Conservation (phyloP, 1,140 invertebrate species). For the Dreissena polymorpha region DNA sequence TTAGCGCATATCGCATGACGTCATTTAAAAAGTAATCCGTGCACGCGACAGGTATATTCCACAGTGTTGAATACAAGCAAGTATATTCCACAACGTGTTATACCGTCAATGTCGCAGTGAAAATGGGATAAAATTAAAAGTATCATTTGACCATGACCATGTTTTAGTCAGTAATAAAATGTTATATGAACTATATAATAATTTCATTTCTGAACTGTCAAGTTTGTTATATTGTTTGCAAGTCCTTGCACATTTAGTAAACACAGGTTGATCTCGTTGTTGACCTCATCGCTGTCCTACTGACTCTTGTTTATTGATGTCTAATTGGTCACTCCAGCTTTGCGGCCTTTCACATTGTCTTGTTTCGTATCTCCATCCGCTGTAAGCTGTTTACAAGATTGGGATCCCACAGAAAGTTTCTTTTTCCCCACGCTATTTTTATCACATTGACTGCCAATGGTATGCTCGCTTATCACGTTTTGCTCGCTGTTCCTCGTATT, state of each 20-base stretch:
- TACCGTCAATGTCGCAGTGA: no score
- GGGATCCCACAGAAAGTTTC: not conserved
- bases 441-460: not conserved
- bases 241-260: conserved; percentile 31
- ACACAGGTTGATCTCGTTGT: conserved; percentile 3
- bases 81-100: no score
- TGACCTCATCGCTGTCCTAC: conserved; percentile 3
- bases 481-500: no score
- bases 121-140: no score
- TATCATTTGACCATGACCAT: conserved; percentile 24
- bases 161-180: conserved; percentile 15
- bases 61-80: no score
- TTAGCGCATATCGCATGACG: no score
- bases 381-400: not conserved
- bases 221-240: conserved; percentile 27
- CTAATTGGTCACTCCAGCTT: not conserved
- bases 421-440: not conserved
- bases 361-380: not conserved
- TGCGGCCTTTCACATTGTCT: not conserved
- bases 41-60: no score
- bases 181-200: conserved; percentile 15
- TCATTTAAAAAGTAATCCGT: no score
- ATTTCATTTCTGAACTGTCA: not conserved
- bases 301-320: not conserved
- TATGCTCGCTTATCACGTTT: not conserved